Base-by-base conservation (phyloP, 2,113 vertebrate genomes). In the Zosterops borbonicus region DNA sequence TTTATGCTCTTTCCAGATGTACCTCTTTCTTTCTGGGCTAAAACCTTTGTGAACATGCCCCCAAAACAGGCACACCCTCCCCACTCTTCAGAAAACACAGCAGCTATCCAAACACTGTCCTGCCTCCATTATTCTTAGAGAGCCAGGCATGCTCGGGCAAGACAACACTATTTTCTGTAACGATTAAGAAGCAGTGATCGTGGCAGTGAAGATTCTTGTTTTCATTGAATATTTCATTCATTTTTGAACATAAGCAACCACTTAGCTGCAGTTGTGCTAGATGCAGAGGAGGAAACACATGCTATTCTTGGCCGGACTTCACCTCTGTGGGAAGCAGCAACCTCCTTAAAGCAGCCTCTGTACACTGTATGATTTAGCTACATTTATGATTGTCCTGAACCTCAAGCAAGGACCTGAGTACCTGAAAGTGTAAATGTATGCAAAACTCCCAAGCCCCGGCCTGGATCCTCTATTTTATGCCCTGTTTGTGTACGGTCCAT, bases 271-370 rank as follows among this genome's bases (percentile, higher is more conserved):
- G 92, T 96, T 95, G 69, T 89, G 90, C 90, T 96, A 92, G 76
- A 95, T 94, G 90, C 92, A 90, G 88, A 93, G 93, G 92, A 95
- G 92, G 93, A 97, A 96, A 95, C 94, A 95, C 90, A 93, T 92
- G 93, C 95, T 96, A 86, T 96, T 96, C 90, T 97, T 97, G 94
- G 92, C 95, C 0, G 1, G 83, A 75, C 53, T 94, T 89, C 15
- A 65, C 86, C 88, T 82, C 87, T 88, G 83, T 86, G 90, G 95
- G 90, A 94, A 92, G 64, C 80, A 78, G 83, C 90, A 92, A 79
- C 46, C 62, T 95, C 29, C 75, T 91, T 73, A 89, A 65, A 89
- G 70, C 70, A 95, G 63, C n/a, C 73, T 93, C 79, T 69, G 76
- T 87, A 68, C 25, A 53, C 85, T 56, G 41, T 55, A 33, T 56